These are phyloP conservation scores for Clytia hemisphaerica DNA, from an alignment of 30 jellyfish, hydroid and myxozoan species.

Conservation along the genomic window DNA sequence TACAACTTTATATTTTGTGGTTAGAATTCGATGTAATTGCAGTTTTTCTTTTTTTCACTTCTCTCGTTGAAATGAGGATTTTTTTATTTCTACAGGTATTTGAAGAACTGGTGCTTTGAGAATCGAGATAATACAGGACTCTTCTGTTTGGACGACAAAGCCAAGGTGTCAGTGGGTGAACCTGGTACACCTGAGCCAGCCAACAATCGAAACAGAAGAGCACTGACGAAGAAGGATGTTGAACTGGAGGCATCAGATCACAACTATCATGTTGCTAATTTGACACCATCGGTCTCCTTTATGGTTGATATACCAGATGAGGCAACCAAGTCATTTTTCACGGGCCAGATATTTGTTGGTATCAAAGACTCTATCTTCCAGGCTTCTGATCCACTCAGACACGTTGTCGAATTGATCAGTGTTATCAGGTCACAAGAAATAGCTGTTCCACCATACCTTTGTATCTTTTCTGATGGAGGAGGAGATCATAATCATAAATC, in stretches of 20 bases:
- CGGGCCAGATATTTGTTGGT: slow-evolving; percentile 15
- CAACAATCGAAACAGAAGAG: background rate
- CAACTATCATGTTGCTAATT: slow-evolving; percentile 12
- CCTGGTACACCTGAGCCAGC: slow-evolving; percentile 47
- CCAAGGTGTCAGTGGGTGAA: slow-evolving; percentile 35
- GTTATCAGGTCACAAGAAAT: slow-evolving; percentile 7
- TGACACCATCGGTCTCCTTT: slow-evolving; percentile 23
- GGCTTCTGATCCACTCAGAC: slow-evolving; percentile 24
- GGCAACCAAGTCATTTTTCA: background rate
- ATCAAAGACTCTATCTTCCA: slow-evolving; percentile 12
- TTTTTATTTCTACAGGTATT: slow-evolving; percentile 3
- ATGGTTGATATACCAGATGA: slow-evolving; percentile 10
- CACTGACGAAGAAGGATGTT: slow-evolving; percentile 12
- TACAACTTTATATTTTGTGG: no score
- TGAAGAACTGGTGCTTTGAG: slow-evolving; percentile 26
- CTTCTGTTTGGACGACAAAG: slow-evolving; percentile 38
- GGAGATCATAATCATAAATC: slow-evolving; percentile 24
- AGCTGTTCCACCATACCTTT: slow-evolving; percentile 2
- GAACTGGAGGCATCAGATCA: slow-evolving; percentile 35
- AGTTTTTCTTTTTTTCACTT: no score
- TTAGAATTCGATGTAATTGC: no score
- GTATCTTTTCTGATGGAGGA: slow-evolving; percentile 26
- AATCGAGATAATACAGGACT: background rate
- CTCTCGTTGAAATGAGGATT: no score
- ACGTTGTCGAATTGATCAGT: slow-evolving; percentile 6